phyloP scores from a whole-genome alignment of 2,888 invertebrate genomes.

The Drosophila eohydei region DNA sequence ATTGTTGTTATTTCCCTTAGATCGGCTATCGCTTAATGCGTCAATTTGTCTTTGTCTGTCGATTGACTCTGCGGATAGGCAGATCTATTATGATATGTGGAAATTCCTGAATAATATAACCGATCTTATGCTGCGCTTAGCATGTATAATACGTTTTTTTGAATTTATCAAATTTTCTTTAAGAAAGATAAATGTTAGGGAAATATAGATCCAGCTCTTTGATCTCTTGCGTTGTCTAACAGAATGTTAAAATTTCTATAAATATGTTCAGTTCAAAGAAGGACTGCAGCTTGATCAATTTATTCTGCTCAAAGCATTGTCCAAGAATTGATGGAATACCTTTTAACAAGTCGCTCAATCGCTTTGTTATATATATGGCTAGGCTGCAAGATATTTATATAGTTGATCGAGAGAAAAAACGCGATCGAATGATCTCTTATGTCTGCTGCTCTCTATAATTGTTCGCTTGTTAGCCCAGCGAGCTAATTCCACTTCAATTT shows the following conservation, averaged over 20 bases:
- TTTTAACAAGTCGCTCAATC: neutral
- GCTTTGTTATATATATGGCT: neutral
- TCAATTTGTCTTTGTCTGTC: conserved; percentile 71
- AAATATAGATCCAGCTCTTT: neutral
- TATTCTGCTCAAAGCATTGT: neutral
- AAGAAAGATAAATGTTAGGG: neutral
- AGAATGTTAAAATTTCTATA: neutral
- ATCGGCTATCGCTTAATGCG: conserved; percentile 69
- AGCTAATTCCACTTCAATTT: conserved; percentile 73
- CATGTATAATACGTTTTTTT: neutral
- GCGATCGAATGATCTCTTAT: conserved; percentile 28
- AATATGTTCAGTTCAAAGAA: neutral
- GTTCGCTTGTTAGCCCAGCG: conserved; percentile 69
- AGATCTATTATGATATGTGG: conserved; percentile 52
- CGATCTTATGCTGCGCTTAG: neutral
- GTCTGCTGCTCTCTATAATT: conserved; percentile 49
- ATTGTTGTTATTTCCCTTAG: conserved; percentile 71
- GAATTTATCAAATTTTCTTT: neutral
- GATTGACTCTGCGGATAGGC: conserved; percentile 38
- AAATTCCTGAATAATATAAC: conserved; percentile 19
- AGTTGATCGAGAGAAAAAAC: conserved; percentile 4
- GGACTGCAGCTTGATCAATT: neutral
- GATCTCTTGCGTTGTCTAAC: neutral
- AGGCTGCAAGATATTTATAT: neutral
- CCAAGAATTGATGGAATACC: neutral